These are phyloP conservation scores for Pachypanchax playfairii DNA, from an alignment of 2,113 vertebrate genomes.

Conservation along the genomic window DNA sequence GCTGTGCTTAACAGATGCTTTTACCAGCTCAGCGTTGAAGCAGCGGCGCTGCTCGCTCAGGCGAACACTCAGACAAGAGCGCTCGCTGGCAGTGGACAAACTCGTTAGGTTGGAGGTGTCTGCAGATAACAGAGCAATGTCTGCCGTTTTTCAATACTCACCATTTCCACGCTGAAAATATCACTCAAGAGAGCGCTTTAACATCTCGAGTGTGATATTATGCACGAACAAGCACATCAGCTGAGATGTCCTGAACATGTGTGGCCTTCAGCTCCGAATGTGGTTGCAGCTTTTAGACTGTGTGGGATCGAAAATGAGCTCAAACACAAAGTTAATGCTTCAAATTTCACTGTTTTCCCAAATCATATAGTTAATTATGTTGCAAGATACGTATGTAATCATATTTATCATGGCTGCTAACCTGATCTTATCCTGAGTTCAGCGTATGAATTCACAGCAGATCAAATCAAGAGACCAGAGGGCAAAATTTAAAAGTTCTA, in stretches of 20 bases:
- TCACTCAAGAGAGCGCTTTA: slow-evolving; percentile 67
- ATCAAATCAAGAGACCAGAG: slow-evolving; percentile 35
- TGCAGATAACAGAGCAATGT: slow-evolving; percentile 76
- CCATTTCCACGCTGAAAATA: slow-evolving; percentile 73
- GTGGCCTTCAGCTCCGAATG: slow-evolving; percentile 13
- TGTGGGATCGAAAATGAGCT: slow-evolving; percentile 6
- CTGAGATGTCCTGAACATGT: slow-evolving; percentile 60
- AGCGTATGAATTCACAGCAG: slow-evolving; percentile 33
- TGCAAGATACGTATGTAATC: slow-evolving; percentile 48
- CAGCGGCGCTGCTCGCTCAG: slow-evolving; percentile 73
- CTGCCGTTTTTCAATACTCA: slow-evolving; percentile 80
- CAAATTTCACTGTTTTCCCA: background rate
- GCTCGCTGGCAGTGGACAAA: slow-evolving; percentile 80
- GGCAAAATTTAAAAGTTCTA: slow-evolving; percentile 53
- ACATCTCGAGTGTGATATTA: slow-evolving; percentile 57
- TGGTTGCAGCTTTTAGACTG: slow-evolving; percentile 25
- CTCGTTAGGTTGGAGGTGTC: slow-evolving; percentile 83
- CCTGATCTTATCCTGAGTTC: slow-evolving; percentile 36
- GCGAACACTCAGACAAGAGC: slow-evolving; percentile 71
- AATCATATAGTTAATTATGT: slow-evolving; percentile 19
- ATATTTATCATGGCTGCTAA: slow-evolving; percentile 36
- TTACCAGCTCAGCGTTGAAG: slow-evolving; percentile 78
- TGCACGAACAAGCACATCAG: slow-evolving; percentile 59
- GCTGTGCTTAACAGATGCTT: slow-evolving; percentile 83
- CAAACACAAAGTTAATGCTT: background rate